phyloP scores from a whole-genome alignment of 2,888 invertebrate species.

The Drosophila mimetica region DNA sequence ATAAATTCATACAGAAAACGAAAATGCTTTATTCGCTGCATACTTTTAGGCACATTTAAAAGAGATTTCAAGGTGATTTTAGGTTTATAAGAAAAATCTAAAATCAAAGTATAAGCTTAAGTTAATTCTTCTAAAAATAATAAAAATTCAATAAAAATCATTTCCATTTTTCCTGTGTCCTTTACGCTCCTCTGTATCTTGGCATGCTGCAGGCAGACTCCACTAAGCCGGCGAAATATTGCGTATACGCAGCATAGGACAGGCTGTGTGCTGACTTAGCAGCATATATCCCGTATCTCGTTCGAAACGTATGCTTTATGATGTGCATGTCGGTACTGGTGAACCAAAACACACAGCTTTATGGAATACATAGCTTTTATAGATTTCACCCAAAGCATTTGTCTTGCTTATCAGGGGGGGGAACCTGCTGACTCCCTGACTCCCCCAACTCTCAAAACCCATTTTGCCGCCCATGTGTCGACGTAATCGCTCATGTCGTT shows the following conservation, averaged over 20 bases:
- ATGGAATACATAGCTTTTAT: slow-evolving; percentile 64
- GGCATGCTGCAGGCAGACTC: slow-evolving; percentile 47
- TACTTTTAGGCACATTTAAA: no score
- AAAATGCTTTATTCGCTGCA: no score
- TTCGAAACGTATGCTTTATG: slow-evolving; percentile 65
- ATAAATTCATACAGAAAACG: no score
- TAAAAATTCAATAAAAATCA: not conserved
- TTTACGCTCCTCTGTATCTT: not conserved
- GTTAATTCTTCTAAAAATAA: no score
- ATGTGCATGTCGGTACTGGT: slow-evolving; percentile 62
- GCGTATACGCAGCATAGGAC: slow-evolving; percentile 45
- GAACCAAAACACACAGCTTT: slow-evolving; percentile 65
- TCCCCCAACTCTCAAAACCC: not conserved
- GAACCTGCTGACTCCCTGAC: no score
- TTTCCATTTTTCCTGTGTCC: not conserved
- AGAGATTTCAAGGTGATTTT: no score
- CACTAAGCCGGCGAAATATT: slow-evolving; percentile 59
- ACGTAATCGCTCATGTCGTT: slow-evolving; percentile 76
- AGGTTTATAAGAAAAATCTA: no score
- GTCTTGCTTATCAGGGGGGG: slow-evolving; percentile 69
- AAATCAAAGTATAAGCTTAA: no score
- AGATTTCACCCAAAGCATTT: slow-evolving; percentile 72
- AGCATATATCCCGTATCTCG: slow-evolving; percentile 55
- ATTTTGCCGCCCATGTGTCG: slow-evolving; percentile 47
- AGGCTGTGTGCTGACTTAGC: slow-evolving; percentile 62